Conservation (phyloP, 2,113 vertebrate genomes). For the Macquaria australasica region DNA sequence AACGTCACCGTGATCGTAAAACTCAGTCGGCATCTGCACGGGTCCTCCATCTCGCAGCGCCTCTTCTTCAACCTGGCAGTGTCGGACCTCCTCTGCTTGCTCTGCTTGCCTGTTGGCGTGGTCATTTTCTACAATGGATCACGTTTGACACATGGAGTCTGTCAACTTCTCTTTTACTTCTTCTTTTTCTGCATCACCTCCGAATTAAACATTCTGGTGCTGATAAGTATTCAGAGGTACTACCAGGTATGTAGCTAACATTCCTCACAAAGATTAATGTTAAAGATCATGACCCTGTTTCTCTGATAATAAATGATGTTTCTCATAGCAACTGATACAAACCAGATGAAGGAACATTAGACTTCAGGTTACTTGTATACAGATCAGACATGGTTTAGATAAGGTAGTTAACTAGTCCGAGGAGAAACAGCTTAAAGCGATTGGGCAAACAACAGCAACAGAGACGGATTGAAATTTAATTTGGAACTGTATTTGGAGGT, state of each 20-base stretch:
- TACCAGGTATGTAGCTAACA: conserved; percentile 37
- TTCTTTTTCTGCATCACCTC: conserved; percentile 33
- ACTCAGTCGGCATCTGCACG: not conserved
- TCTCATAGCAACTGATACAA: too few relatives aligned
- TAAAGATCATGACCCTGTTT: too few relatives aligned
- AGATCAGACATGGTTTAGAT: too few relatives aligned
- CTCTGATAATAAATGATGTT: too few relatives aligned
- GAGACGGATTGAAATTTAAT: too few relatives aligned
- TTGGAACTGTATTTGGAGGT: too few relatives aligned
- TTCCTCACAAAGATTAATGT: not conserved
- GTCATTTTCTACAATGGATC: not conserved
- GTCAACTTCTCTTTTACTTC: conserved; percentile 28
- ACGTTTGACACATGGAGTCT: not conserved
- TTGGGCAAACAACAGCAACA: too few relatives aligned
- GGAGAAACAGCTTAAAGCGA: too few relatives aligned
- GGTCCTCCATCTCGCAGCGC: conserved; percentile 11
- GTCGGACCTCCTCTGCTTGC: conserved; percentile 35
- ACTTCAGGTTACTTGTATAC: too few relatives aligned
- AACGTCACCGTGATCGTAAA: conserved; percentile 22
- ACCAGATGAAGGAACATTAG: too few relatives aligned
- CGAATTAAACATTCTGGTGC: conserved; percentile 23
- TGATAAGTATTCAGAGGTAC: conserved; percentile 55
- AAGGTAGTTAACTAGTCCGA: too few relatives aligned
- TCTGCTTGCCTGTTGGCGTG: conserved; percentile 7
- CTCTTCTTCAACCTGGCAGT: conserved; percentile 42